Conservation (phyloP, 64 coral and sea anemone species). For the Orbicella faveolata region DNA sequence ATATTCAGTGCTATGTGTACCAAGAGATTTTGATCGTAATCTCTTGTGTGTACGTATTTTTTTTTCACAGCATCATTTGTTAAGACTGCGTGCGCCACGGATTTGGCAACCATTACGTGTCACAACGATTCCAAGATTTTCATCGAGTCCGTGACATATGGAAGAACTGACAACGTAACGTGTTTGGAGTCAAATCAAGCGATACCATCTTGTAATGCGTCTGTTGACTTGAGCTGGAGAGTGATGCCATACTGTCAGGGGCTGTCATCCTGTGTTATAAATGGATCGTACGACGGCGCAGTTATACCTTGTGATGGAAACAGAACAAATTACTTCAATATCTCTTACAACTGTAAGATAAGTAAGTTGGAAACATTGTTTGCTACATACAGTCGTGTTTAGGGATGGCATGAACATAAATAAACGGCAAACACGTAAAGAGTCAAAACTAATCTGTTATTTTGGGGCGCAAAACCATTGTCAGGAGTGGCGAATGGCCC, state of each 20-base stretch:
- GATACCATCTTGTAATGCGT: neutral
- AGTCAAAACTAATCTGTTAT: no score
- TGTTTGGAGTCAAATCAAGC: neutral
- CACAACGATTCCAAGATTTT: conserved; percentile 2
- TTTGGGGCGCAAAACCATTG: neutral
- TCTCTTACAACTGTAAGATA: conserved; percentile 7
- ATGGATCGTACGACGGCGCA: neutral
- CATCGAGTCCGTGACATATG: conserved; percentile 19
- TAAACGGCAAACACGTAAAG: no score
- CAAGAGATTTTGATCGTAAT: no score
- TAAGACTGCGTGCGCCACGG: neutral
- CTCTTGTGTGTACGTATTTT: neutral
- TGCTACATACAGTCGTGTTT: no score
- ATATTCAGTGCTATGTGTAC: no score
- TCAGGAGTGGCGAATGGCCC: neutral
- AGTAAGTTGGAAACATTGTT: conserved; percentile 12
- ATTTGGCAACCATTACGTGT: neutral
- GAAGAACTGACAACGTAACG: conserved; percentile 11
- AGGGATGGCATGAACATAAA: no score
- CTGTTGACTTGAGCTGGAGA: neutral
- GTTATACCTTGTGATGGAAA: neutral
- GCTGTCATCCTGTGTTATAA: neutral
- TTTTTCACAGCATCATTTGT: neutral
- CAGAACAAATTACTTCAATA: conserved; percentile 7
- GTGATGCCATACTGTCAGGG: conserved; percentile 3